These are phyloP conservation scores for Ooceraea biroi DNA, from an alignment of 1,140 invertebrate species.

Conservation along the genomic window DNA sequence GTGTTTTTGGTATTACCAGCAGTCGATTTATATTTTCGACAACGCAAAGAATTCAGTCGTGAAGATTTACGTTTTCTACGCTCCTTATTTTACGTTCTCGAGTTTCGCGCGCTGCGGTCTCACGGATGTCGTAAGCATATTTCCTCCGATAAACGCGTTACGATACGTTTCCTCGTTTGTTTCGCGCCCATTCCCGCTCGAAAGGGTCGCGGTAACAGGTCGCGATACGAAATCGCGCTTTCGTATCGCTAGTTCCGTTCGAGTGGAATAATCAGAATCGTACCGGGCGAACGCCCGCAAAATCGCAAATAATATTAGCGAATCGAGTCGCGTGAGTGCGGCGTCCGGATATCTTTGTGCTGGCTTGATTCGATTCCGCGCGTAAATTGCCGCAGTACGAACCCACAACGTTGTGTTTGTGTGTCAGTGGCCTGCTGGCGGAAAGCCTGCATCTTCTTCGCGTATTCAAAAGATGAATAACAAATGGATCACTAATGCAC, in stretches of 20 bases:
- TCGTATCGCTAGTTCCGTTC: conserved; percentile 27
- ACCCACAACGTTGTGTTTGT: conserved; percentile 11
- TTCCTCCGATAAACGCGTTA: conserved; percentile 43
- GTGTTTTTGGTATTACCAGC: too few relatives aligned
- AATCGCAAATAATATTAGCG: conserved; percentile 57
- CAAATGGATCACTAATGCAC: conserved; percentile 3
- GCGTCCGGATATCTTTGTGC: conserved; percentile 44
- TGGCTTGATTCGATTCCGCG: conserved; percentile 46
- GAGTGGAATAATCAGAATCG: conserved; percentile 47
- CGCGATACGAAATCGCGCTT: conserved; percentile 37
- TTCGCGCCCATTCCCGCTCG: conserved; percentile 13
- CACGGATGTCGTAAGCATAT: conserved; percentile 9
- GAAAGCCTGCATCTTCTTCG: background rate
- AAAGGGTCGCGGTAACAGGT: conserved; percentile 47
- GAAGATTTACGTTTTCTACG: background rate
- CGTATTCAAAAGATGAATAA: background rate
- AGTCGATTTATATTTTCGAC: background rate
- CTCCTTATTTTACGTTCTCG: too few relatives aligned
- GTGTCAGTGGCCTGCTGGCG: background rate
- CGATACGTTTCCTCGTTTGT: conserved; percentile 50
- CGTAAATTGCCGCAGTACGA: conserved; percentile 50
- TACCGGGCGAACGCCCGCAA: conserved; percentile 35
- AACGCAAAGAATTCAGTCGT: background rate
- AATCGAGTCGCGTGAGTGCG: conserved; percentile 23
- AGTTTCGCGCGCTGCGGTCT: background rate